Evolutionary conservation across 2,113 vertebrate species (phyloP), one percentile per base, ranked within the genome.

Genomic region (Puffinus mauretanicus): DNA sequence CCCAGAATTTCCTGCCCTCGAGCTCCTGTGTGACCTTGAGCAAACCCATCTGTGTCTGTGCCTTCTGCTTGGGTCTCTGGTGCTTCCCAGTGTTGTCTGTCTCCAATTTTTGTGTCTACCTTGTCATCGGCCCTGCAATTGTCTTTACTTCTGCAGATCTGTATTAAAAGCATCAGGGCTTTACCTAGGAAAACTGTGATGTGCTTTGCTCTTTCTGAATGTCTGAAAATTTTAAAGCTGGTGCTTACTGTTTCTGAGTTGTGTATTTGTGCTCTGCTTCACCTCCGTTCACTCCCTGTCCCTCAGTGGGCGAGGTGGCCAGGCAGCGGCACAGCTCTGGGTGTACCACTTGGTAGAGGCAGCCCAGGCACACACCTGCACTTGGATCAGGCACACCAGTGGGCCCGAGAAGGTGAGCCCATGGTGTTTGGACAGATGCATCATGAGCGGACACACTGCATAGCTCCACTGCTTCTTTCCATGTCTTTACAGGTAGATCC

Each of bases 261-360:
- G 5, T 19, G 6, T 57, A 27, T 61, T 60, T 72, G 15, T 65
- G n/a, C 11, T 70, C 15, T 78, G 25, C 9, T 34, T 64, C 30
- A 46, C 8, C 9, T 61, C 7, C 0, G 0, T 9, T 38, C 3
- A 3, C 11, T 52, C 21, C 10, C 55, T 29, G 40, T 7, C 4
- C 29, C 8, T 65, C 20, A 30, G 46, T 0, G 0, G 32, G 40
- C 11, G 40, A 44, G 26, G 58, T 16, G 5, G 7, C 26, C 5
- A 5, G 46, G 51, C 38, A 71, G 38, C 1, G 9, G 9, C 21
- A 25, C 4, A n/a, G 29, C 19, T 3, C 1, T 19, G n/a, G 18
- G 4, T 30, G 13, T 10, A 34, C 4, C 10, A 7, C 6, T 16
- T 0, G 2, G 18, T 55, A 86, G 62, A 3, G 16, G 42, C 27